Conservation (phyloP, 2,797 vertebrate species). For the Artibeus jamaicensis region DNA sequence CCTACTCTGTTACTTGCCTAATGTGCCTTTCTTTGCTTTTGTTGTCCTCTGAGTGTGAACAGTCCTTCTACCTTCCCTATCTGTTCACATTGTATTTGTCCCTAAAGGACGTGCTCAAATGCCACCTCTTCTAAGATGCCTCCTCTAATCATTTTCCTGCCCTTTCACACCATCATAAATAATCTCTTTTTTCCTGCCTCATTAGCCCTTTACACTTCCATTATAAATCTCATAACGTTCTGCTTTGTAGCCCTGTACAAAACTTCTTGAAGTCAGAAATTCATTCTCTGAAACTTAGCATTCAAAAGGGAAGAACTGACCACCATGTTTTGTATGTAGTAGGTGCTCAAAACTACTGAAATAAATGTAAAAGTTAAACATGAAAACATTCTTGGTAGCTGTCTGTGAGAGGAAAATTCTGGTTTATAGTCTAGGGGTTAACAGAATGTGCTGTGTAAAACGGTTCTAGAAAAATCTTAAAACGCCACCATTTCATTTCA, state of each 20-base stretch:
- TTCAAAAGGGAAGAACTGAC: background rate
- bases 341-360: background rate
- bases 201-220: background rate
- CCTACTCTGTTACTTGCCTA: background rate
- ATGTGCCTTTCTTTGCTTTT: background rate
- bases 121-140: background rate
- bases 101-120: background rate
- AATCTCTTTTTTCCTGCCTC: background rate
- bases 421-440: slow-evolving; percentile 16
- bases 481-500: slow-evolving; percentile 35
- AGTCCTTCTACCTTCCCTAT: background rate
- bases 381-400: slow-evolving; percentile 11
- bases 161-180: background rate
- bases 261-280: background rate
- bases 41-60: background rate
- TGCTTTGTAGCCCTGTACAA: background rate
- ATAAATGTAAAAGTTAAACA: background rate
- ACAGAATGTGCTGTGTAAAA: slow-evolving; percentile 38
- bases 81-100: background rate
- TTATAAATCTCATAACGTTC: background rate
- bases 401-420: slow-evolving; percentile 28
- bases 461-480: slow-evolving; percentile 54
- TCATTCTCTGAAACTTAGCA: background rate
- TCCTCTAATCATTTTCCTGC: background rate
- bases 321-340: background rate